These are phyloP conservation scores for Acanthiza pusilla DNA, from an alignment of 2,797 vertebrate species.

Conservation along the genomic window DNA sequence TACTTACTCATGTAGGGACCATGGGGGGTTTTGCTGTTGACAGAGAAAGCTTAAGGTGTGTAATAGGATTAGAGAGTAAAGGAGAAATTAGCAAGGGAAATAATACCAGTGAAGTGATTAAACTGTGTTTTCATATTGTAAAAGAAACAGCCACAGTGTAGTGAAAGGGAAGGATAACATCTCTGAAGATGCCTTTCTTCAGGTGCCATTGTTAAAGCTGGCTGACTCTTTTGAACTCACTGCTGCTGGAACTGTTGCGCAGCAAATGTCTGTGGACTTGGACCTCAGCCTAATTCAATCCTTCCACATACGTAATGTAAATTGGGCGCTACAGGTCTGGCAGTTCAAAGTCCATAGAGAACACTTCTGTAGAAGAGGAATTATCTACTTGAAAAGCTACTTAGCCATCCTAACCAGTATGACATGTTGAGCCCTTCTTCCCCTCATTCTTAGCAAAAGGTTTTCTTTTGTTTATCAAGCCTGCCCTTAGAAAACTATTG, in stretches of 20 bases:
- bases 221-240: not conserved
- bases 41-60: not conserved
- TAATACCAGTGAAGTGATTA: not conserved
- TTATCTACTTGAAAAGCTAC: not conserved
- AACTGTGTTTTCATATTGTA: not conserved
- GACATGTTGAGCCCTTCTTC: not conserved
- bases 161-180: not conserved
- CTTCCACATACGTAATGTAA: accelerated
- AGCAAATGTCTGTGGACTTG: not conserved
- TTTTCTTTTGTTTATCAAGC: not conserved
- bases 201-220: not conserved
- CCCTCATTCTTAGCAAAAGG: not conserved
- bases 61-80: not conserved
- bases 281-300: not conserved
- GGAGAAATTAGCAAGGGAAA: not conserved
- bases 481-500: not conserved
- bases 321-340: not conserved
- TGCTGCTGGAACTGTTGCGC: not conserved
- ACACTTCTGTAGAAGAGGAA: not conserved
- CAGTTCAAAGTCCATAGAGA: not conserved
- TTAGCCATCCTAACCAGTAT: not conserved
- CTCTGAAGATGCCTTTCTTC: not conserved
- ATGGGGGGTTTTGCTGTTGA: not conserved
- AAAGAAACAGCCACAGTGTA: not conserved
- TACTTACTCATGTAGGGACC: not conserved